A percentile compares a stretch with the other conserved stretches of the same genome.
Evolutionary conservation across 2,888 invertebrate species (phyloP).

Genomic region (Lasioglossum lativentre): DNA sequence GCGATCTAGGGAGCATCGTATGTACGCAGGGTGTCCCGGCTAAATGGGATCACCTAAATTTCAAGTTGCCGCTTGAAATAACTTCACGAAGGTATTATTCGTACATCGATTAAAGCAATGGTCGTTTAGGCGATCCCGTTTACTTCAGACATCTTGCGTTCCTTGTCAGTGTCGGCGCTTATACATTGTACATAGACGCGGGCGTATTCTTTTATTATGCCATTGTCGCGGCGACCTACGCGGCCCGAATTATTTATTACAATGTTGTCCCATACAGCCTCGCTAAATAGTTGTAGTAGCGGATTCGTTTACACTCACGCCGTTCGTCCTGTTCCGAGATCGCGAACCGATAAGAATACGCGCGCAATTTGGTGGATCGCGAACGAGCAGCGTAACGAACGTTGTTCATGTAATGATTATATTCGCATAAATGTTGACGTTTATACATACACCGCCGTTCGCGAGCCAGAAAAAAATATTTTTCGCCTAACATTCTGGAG

Average conservation of each 20-base stretch:
- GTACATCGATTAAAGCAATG: not conserved
- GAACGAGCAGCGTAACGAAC: conserved; percentile 33
- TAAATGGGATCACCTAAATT: not conserved
- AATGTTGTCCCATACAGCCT: conserved; percentile 72
- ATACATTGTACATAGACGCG: conserved; percentile 52
- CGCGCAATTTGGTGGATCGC: not conserved
- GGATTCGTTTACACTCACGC: conserved; percentile 14
- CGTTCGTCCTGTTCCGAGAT: not conserved
- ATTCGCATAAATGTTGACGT: conserved; percentile 44
- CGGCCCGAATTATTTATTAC: conserved; percentile 72
- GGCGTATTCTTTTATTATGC: conserved; percentile 60
- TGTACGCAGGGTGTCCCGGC: not conserved
- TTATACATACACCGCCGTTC: conserved; percentile 15
- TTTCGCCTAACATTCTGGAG: not conserved
- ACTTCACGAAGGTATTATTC: not conserved
- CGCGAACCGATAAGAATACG: not conserved
- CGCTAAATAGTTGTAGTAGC: conserved; percentile 64
- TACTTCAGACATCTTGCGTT: not conserved
- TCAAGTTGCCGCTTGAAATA: not conserved
- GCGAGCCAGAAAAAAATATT: not conserved
- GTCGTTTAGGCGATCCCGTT: not conserved
- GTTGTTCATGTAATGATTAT: conserved; percentile 53
- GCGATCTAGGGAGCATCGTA: not conserved
- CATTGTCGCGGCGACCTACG: conserved; percentile 63
- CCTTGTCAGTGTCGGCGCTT: not conserved